These are phyloP conservation scores for Danaus plexippus DNA, from an alignment of 1,140 invertebrate species.

Conservation along the genomic window DNA sequence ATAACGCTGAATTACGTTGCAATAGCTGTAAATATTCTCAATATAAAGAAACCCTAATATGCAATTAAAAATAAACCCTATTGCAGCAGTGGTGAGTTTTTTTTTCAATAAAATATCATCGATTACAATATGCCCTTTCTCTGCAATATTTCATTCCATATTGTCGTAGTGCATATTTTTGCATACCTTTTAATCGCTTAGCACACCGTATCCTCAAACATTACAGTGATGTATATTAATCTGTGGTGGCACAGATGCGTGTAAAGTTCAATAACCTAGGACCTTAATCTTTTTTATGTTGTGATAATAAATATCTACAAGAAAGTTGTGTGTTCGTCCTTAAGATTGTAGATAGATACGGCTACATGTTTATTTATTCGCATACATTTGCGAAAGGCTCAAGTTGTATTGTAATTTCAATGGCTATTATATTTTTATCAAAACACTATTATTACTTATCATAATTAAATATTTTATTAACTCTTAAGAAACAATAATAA, in stretches of 20 bases:
- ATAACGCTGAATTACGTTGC: slow-evolving; percentile 7
- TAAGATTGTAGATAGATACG: slow-evolving; percentile 3
- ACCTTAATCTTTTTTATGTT: slow-evolving; percentile 18
- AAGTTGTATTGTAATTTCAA: not conserved
- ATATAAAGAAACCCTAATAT: not conserved
- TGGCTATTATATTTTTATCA: too few species aligned
- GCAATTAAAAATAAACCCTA: not conserved
- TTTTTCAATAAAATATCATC: too few species aligned
- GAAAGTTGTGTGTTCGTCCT: slow-evolving; percentile 8
- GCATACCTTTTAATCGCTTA: slow-evolving; percentile 3
- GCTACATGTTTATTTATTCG: slow-evolving; percentile 6
- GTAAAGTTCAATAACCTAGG: slow-evolving; percentile 20
- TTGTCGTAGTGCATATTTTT: slow-evolving; percentile 9
- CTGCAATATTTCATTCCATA: not conserved
- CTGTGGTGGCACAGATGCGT: slow-evolving; percentile 19
- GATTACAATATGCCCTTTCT: too few species aligned
- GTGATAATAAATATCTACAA: slow-evolving; percentile 24
- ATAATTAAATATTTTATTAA: too few species aligned
- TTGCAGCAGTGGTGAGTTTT: too few species aligned
- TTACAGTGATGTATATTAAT: slow-evolving; percentile 13
- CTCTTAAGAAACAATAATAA: too few species aligned
- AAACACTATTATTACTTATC: too few species aligned
- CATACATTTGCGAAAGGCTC: slow-evolving; percentile 6
- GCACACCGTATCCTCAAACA: slow-evolving; percentile 9
- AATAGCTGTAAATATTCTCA: slow-evolving; percentile 1